Conservation (phyloP, 1,140 invertebrate genomes). For the Ceratoteleas bidentatus region DNA sequence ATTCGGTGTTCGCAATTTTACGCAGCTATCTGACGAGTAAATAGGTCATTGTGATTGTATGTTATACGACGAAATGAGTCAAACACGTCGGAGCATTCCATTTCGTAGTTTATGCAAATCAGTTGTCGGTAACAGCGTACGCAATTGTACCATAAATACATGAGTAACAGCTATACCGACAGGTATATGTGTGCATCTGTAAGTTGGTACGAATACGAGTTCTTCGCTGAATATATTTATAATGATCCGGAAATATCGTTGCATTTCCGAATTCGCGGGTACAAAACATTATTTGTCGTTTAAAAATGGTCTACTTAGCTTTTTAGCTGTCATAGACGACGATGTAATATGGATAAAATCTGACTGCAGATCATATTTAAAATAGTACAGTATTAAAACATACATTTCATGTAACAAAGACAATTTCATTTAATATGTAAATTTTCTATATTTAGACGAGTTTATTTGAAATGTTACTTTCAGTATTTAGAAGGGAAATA, state of each 20-base stretch:
- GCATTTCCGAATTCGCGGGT: no score
- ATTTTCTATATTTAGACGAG: no score
- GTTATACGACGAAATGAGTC: conserved; percentile 40
- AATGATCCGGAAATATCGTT: conserved; percentile 1
- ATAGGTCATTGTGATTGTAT: conserved; percentile 49
- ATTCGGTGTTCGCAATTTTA: conserved; percentile 21
- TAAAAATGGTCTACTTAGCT: no score
- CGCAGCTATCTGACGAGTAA: conserved; percentile 28
- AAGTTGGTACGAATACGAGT: conserved; percentile 5
- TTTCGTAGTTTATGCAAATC: conserved; percentile 54
- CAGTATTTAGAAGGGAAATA: no score
- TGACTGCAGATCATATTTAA: no score
- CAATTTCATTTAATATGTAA: no score
- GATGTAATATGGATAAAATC: no score
- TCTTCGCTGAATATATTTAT: conserved; percentile 38
- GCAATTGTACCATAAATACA: conserved; percentile 47
- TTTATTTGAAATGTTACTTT: no score
- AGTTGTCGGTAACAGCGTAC: conserved; percentile 47
- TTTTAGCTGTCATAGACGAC: no score
- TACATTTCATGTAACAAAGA: no score
- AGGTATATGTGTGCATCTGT: conserved; percentile 1
- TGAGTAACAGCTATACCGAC: conserved; percentile 34
- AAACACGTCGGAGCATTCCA: conserved; percentile 26
- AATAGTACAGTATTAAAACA: no score
- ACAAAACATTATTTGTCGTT: no score